Conservation (phyloP, 2,113 vertebrate species). For the Gasterosteus aculeatus region DNA sequence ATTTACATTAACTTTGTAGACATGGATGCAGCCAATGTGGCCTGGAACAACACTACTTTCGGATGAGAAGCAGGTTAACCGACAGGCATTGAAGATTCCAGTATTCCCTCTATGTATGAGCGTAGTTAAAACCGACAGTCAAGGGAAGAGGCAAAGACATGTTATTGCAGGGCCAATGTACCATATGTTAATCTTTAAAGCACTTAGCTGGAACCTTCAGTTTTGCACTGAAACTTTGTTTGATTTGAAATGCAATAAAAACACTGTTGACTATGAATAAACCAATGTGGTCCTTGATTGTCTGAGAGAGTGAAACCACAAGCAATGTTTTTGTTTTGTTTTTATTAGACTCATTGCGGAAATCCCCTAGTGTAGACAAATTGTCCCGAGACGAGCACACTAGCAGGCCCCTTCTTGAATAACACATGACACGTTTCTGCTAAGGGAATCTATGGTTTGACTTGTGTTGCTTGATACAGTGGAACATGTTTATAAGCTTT, state of each 20-base stretch:
- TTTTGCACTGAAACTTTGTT: slow-evolving; percentile 44
- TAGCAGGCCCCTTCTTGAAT: not conserved
- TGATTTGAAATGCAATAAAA: slow-evolving; percentile 62
- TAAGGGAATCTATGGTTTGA: not conserved
- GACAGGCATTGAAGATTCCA: slow-evolving; percentile 34
- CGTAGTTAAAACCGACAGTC: not conserved
- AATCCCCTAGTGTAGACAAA: not conserved
- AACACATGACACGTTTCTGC: not conserved
- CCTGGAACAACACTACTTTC: slow-evolving; percentile 81
- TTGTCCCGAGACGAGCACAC: not conserved
- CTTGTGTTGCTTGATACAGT: not conserved
- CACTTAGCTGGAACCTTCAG: slow-evolving; percentile 31
- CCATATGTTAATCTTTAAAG: slow-evolving; percentile 19
- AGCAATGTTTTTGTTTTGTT: no score
- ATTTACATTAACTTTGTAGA: slow-evolving; percentile 82
- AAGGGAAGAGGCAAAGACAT: slow-evolving; percentile 17
- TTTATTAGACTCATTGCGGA: not conserved
- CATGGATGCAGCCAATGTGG: slow-evolving; percentile 80
- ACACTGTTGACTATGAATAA: not conserved
- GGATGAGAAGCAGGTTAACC: slow-evolving; percentile 65
- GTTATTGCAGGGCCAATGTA: not conserved
- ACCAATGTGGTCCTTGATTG: slow-evolving; percentile 12
- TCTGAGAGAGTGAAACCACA: not conserved
- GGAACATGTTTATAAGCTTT: not conserved
- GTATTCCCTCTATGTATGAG: not conserved